Evolutionary conservation across 2,113 vertebrate genomes (phyloP).

Genomic region (Toxotes chatareus): DNA sequence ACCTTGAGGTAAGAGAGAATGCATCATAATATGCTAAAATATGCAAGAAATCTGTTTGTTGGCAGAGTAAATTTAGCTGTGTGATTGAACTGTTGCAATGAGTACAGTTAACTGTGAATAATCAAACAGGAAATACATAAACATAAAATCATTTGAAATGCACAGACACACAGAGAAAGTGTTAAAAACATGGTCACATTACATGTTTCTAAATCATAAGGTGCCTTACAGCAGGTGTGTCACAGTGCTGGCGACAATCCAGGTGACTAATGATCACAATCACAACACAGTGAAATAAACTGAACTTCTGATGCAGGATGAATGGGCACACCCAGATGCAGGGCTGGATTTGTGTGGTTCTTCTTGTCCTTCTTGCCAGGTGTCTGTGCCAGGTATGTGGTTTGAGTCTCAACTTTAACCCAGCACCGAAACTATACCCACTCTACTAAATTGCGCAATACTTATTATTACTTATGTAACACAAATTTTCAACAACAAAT

Average conservation of each 20-base stretch:
- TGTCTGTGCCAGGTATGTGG: background rate
- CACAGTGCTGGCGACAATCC: background rate
- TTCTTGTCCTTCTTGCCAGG: background rate
- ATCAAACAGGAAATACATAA: no score
- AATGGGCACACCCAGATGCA: background rate
- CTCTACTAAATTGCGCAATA: background rate
- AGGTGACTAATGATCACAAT: background rate
- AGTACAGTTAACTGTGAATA: no score
- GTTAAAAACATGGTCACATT: no score
- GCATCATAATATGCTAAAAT: background rate
- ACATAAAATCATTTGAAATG: no score
- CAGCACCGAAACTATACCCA: no score
- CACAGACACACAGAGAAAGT: no score
- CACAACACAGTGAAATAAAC: background rate
- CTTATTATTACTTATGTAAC: background rate
- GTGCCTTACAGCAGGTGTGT: background rate
- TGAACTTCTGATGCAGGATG: background rate
- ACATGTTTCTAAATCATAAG: background rate
- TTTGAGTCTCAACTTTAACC: background rate
- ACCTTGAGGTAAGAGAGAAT: constrained; percentile 1
- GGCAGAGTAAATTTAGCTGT: background rate
- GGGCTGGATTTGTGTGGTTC: background rate
- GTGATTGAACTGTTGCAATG: background rate
- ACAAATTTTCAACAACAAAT: no score
- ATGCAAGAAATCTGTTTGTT: background rate